These are phyloP conservation scores for Drosophila willistoni DNA, from an alignment of 1,140 invertebrate species.

Conservation along the genomic window DNA sequence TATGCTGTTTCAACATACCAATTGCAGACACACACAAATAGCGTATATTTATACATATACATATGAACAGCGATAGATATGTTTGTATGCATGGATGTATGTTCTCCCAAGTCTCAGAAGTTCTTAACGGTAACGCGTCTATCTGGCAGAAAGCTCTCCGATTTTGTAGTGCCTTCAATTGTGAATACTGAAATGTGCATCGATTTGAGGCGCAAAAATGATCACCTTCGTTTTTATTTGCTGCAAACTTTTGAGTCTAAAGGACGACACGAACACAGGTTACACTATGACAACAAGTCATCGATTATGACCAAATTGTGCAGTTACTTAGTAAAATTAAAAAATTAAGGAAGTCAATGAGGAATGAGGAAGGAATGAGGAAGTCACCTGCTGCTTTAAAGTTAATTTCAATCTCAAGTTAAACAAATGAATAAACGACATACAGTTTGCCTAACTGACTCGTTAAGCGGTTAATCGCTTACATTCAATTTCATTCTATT, in stretches of 20 bases:
- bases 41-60: too few species aligned
- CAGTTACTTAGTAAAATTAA: too few species aligned
- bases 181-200: conserved; percentile 8
- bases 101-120: not conserved
- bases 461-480: not conserved
- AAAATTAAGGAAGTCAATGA: too few species aligned
- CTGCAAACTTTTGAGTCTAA: not conserved
- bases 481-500: not conserved
- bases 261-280: not conserved
- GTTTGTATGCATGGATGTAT: not conserved
- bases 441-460: too few species aligned
- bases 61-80: not conserved
- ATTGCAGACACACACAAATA: not conserved
- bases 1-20: conserved; percentile 16
- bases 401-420: too few species aligned
- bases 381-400: too few species aligned
- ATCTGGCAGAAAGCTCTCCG: conserved; percentile 4
- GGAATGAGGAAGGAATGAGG: too few species aligned
- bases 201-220: conserved; percentile 7
- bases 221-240: conserved; percentile 7
- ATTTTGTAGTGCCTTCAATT: conserved; percentile 7
- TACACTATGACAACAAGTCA: conserved; percentile 2
- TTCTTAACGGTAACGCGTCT: conserved; percentile 3
- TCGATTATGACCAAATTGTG: not conserved
- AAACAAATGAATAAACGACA: too few species aligned